These are phyloP conservation scores for Drosophila kambysellisi DNA, from an alignment of 2,888 invertebrate species.

Conservation along the genomic window DNA sequence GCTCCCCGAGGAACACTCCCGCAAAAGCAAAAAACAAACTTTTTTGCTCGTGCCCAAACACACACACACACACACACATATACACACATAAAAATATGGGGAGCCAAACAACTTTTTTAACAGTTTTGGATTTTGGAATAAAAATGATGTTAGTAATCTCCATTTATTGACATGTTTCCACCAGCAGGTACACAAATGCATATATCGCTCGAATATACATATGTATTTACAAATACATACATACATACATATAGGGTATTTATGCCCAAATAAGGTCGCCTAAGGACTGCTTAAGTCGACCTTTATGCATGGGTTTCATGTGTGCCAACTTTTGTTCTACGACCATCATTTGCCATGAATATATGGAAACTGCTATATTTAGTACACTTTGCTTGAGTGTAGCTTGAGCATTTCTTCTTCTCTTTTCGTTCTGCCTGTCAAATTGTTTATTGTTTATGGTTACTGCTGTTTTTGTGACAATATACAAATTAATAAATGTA, in stretches of 20 bases:
- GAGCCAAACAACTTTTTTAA: conserved; percentile 69
- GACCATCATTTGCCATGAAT: conserved; percentile 74
- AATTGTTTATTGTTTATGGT: conserved; percentile 34
- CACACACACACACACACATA: conserved; percentile 3
- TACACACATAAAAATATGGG: conserved; percentile 18
- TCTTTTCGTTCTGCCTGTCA: conserved; percentile 17
- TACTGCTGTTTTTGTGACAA: not conserved
- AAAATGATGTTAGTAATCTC: conserved; percentile 81
- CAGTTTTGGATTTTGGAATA: conserved; percentile 79
- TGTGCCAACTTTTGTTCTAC: conserved; percentile 66
- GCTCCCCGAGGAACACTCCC: conserved; percentile 76
- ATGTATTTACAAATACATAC: not conserved
- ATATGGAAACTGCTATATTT: conserved; percentile 70
- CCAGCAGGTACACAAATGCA: conserved; percentile 28
- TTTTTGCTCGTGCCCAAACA: conserved; percentile 47
- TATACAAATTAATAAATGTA: conserved; percentile 12
- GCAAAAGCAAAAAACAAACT: conserved; percentile 48
- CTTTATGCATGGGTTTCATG: conserved; percentile 68
- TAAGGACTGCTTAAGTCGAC: conserved; percentile 60
- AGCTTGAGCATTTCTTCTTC: conserved; percentile 3
- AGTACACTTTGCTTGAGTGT: conserved; percentile 42
- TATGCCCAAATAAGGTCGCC: conserved; percentile 31
- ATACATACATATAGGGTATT: conserved; percentile 9
- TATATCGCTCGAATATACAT: not conserved
- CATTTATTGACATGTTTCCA: conserved; percentile 75